Percentiles rank a stretch among this genome's conserved stretches.
phyloP scores from a whole-genome alignment of 37 sponge, comb jelly and placozoan genomes.

The Corticium candelabrum region DNA sequence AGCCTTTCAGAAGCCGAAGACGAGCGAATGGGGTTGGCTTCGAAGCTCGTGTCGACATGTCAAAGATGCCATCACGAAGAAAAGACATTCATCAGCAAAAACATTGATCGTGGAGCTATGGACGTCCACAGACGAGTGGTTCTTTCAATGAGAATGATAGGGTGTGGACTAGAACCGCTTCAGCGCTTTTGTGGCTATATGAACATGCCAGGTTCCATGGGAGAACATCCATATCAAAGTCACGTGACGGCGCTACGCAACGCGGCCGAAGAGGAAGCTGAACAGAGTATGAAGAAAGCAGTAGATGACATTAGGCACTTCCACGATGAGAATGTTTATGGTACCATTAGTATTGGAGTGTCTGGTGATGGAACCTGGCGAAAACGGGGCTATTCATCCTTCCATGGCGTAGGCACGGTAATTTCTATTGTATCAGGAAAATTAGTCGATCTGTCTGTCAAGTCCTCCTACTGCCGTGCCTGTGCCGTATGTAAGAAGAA shows the following conservation, averaged over 20 bases:
- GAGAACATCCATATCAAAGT: neutral
- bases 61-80: too few species aligned
- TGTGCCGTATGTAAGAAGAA: neutral
- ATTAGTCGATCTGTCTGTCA: neutral
- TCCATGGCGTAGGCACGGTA: too few species aligned
- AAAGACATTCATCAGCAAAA: too few species aligned
- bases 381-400: too few species aligned
- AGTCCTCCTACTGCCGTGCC: too few species aligned
- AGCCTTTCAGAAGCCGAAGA: too few species aligned
- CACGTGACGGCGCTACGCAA: neutral
- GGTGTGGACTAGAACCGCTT: neutral
- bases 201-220: neutral
- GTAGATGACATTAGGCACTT: neutral
- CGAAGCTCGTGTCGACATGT: too few species aligned
- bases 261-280: neutral
- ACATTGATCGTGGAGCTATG: too few species aligned
- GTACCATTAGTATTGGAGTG: neutral
- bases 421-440: too few species aligned
- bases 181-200: neutral
- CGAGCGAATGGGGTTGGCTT: too few species aligned
- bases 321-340: neutral
- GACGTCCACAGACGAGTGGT: neutral
- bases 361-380: too few species aligned
- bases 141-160: neutral
- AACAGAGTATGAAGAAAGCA: neutral